phyloP scores from a whole-genome alignment of 2,797 vertebrate species.

The Balearica regulorum region DNA sequence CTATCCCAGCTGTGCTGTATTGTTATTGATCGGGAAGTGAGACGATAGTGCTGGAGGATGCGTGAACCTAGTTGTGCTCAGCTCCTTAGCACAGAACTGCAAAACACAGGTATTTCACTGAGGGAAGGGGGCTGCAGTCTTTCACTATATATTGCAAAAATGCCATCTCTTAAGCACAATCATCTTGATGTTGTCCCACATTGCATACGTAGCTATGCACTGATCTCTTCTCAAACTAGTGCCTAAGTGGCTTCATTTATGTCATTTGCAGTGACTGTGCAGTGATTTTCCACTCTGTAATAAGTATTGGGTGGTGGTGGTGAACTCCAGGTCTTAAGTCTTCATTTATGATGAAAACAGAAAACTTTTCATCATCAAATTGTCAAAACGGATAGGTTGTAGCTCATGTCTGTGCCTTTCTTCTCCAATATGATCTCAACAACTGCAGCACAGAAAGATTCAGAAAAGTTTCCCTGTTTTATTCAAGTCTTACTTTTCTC shows the following conservation, averaged over 20 bases:
- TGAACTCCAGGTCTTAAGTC: neutral
- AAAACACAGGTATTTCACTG: neutral
- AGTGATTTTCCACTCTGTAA: neutral
- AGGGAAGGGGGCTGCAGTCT: neutral
- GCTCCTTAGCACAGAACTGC: neutral
- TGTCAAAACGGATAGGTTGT: neutral
- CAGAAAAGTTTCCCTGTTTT: neutral
- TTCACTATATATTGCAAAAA: neutral
- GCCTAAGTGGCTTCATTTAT: neutral
- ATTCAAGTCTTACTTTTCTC: neutral
- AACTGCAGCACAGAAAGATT: neutral
- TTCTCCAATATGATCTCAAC: neutral
- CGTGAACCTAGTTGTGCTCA: fast-evolving
- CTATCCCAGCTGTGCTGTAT: neutral
- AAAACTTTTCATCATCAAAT: neutral
- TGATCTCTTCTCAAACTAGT: neutral
- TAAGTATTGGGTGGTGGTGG: neutral
- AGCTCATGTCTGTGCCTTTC: neutral
- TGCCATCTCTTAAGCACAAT: neutral
- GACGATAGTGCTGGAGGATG: neutral
- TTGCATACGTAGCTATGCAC: neutral
- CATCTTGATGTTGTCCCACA: neutral
- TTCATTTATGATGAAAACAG: neutral
- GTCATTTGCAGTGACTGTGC: neutral
- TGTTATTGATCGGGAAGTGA: neutral